Base-by-base conservation (phyloP, 2,888 invertebrate genomes). In the Aradus depressus region DNA sequence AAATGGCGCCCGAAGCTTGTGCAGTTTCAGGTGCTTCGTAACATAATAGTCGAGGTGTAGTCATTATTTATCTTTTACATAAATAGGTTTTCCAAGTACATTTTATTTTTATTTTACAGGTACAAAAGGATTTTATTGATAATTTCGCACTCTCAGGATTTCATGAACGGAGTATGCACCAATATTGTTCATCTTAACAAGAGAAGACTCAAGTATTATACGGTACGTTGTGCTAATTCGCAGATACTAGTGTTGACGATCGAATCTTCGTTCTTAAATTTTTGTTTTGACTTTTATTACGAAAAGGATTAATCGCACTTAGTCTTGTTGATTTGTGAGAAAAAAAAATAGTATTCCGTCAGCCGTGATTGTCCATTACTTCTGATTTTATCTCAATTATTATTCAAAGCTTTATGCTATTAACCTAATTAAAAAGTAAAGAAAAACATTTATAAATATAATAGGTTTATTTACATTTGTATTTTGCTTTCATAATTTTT, bases 141-240 rank as follows among this genome's bases (percentile, higher is more conserved):
- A 58, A 93, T 98, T 62, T 98, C 98, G 2, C 98, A 99, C 72
- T 98, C 98, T 3, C 98, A 99, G 74, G 91, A 98, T 78, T 98
- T 98, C 71, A 75, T 98, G 62, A 98, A 98, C 67, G 96, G 96
- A 53, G 93, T 98, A 51, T 90, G 89, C 68, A 89, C 88, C 6
- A 97, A 97, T 68, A 95, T 97, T 55, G 81, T 98, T 60, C 97
- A 98, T 70, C 79, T 99, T 71, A 84, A 88, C 66, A 85, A 93
- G 68, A 87, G 87, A 62, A 82, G 87, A 57, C 77, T 99, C 37
- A 91, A 93, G 67, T 92, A 92, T 71, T 99, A 88, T 70, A 89
- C 91, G 21, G 93, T 77, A 68, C 67, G 72, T 68, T 53, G 49
- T 10, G 31, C 8, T 28, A 10, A 10, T 28, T 28, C 8, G 10